Base-by-base conservation (phyloP, 37 sponge, comb jelly and placozoan species). In the Ephydatia muelleri region DNA sequence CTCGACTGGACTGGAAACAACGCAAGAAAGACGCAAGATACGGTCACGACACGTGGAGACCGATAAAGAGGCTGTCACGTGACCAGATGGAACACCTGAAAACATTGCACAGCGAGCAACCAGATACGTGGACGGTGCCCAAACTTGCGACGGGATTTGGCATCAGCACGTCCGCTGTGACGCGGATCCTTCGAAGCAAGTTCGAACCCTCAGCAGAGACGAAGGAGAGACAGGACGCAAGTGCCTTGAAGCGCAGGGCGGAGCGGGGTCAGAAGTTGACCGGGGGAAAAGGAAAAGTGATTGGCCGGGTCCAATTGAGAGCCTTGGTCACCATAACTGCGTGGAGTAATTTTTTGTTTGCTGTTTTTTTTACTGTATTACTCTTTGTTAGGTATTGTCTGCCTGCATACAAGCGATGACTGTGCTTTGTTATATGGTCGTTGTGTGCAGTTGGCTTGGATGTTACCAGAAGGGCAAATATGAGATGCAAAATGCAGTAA, bases 151-250 rank as follows among this genome's bases (percentile, higher is more conserved):
- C 30, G 8, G 9, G 39, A 43, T 93, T 93, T 86, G 87, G 87
- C 25, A 89, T 93, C 68, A 86, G 90, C 37, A 13, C 25, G 16
- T 47, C 83, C 21, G 79, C 93, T 12, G 90, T 93, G 26, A 73
- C 25, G 14, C 81, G 84, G 43, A 89, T 93, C 5, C 79, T 93
- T 35, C 77, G 69, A 72, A 93, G 93, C 87, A 93, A 89, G 67
- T 93, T 85, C 82, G 86, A 88, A 16, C 86, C 89, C 3, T 30
- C 78, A 5, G 35, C 70, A 28, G 93, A 92, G 75, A 79, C 82
- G 34, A 65, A 34, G 57, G 79, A 81, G 33, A 88, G 89, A 34
- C 93, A 92, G 35, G 93, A 92, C 35, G 35, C 39, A 5, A 81
- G 36, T 37, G 86, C 89, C 28, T 25, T 72, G 80, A n/a, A 87